Base-by-base conservation (phyloP, 2,113 vertebrate genomes). In the Micronycteris hirsuta region DNA sequence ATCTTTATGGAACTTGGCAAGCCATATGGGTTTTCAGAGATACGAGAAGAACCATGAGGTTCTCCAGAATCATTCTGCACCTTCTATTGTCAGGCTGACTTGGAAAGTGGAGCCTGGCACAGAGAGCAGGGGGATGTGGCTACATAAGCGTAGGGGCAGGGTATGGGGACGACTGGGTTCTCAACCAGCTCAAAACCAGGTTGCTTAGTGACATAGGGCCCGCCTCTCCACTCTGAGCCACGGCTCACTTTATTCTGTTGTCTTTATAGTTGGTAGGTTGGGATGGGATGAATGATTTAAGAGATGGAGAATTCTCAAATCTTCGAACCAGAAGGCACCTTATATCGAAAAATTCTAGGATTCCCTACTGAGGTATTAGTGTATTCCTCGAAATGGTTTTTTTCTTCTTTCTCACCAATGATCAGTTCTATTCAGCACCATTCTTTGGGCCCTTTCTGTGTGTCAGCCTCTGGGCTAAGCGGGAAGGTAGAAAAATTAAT, bases 1-100 rank as follows among this genome's bases (percentile, higher is more conserved):
- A 83, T 33, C 24, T 94, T 94, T 80, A 41, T 95, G 38, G 61
- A 94, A 89, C 47, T 82, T 88, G 76, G 52, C 54, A 91, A 38
- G 36, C 84, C 65, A 26, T 83, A 68, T 82, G 31, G 9, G 17
- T 91, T 49, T 49, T 97, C 63, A 63, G 85, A 95, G 68, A 76
- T 80, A 84, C 92, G 65, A 88, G 84, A 15, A 89, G 54, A 94
- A 28, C 33, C 15, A 8, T 33, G 54, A 91, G 58, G n/a, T 91
- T 91, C 86, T 95, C n/a, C 13, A 82, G 54, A 47, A 88, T 88
- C 56, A 76, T 15, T 89, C 22, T 93, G 26, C 67, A 41, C 7
- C 22, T 33, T 88, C 17, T 93, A 0, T 86, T 78, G 24, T 68
- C 82, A 10, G 24, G 28, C 56, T 93, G 52, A 82, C 41, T 88